Evolutionary conservation across 1,140 invertebrate genomes (phyloP), one percentile per base, ranked within the genome.

Genomic region (Conus ventricosus): DNA sequence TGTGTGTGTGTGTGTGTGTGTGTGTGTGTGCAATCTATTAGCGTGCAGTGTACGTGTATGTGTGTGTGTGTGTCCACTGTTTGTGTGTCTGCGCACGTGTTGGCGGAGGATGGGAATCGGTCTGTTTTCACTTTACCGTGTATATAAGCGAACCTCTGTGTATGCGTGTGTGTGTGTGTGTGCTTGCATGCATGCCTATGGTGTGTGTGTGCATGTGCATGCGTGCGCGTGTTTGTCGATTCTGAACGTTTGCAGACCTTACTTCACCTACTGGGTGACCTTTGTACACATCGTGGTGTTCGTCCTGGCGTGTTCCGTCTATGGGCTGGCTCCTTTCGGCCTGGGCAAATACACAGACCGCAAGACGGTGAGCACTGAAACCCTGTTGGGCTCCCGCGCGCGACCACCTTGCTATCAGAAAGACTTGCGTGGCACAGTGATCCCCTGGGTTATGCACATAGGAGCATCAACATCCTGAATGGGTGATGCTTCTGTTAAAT

Each of bases 221-320:
- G 67, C 20, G 13, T 71, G 67, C 20, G 67, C 10, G 67, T 23
- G 67, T 71, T 13, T 71, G 67, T 71, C 1, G 15, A 6, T 7
- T 71, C 11, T 71, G 23, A 7, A 6, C 23, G 20, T 84, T 93
- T 95, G 92, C 93, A 95, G 99, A 91, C 99, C 99, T 4, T 99
- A 98, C 95, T 99, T 99, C 95, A 99, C 99, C 51, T 99, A 99
- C 96, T 99, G 95, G 96, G 97, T 99, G 54, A 99, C 98, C 80
- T 98, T 98, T 17, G 98, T 99, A 67, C 99, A 99, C 95, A 97
- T 99, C 88, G 95, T 99, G 87, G 97, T 99, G 89, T 96, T 99
- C 85, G 96, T 99, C 83, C 97, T 99, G 82, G 98, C 98, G 4
- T 95, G 99, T 51, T 96, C 97, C 82, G 98, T 98, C 90, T 99